These are phyloP conservation scores for Hoplostethus atlanticus DNA, from an alignment of 2,797 vertebrate species.

Conservation along the genomic window DNA sequence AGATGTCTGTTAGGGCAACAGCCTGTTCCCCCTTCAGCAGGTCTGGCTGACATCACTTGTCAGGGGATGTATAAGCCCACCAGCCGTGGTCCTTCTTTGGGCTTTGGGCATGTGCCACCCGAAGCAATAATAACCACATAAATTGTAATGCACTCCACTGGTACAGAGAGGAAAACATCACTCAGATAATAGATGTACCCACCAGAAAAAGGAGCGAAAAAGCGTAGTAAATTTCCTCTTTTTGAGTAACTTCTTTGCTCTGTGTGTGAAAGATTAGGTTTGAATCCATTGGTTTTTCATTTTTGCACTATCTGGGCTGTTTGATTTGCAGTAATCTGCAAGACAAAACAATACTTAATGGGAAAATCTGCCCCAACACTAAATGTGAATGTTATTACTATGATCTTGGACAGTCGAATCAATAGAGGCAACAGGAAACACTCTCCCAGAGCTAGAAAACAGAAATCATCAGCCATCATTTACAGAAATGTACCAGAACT, in stretches of 20 bases:
- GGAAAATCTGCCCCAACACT: not conserved
- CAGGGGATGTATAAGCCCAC: conserved; percentile 26
- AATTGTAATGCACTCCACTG: conserved; percentile 25
- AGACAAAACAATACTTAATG: no score
- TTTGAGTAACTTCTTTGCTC: not conserved
- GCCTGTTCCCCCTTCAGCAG: conserved; percentile 16
- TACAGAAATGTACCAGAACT: not conserved
- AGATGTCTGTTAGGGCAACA: conserved; percentile 28
- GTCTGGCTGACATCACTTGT: conserved; percentile 59
- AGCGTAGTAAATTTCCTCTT: conserved; percentile 1
- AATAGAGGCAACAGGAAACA: no score
- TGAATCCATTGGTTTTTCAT: not conserved
- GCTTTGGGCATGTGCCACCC: conserved; percentile 31
- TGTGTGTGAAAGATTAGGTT: not conserved
- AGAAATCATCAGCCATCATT: not conserved
- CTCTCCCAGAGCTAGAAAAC: no score
- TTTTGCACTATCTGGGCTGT: not conserved
- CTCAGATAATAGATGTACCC: conserved; percentile 18
- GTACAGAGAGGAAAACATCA: conserved; percentile 9
- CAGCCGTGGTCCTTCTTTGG: conserved; percentile 39
- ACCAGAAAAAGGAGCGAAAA: conserved; percentile 2
- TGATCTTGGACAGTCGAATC: no score
- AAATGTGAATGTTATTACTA: not conserved
- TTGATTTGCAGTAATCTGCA: no score
- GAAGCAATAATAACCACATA: conserved; percentile 45